Evolutionary conservation across 2,888 invertebrate genomes (phyloP).

Genomic region (Watsonalla binaria): DNA sequence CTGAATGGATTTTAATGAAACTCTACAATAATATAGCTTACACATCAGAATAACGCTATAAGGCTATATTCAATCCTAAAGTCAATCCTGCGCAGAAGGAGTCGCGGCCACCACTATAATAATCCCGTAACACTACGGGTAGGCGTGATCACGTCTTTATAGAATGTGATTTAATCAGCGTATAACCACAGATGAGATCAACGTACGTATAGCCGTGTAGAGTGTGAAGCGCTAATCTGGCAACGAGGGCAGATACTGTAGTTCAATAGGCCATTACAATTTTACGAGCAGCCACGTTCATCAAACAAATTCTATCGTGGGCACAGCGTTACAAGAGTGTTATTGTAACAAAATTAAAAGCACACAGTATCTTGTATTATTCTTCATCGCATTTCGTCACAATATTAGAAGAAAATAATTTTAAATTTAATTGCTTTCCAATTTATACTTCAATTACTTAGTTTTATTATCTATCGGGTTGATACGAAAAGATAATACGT

Average conservation of each 20-base stretch:
- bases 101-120: neutral
- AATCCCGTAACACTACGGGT: neutral
- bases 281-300: slow-evolving; percentile 37
- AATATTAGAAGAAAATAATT: too few relatives aligned
- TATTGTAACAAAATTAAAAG: neutral
- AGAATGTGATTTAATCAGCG: slow-evolving; percentile 38
- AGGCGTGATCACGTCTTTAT: slow-evolving; percentile 2
- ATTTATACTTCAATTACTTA: too few relatives aligned
- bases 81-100: neutral
- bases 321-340: slow-evolving; percentile 15
- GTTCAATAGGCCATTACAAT: slow-evolving; percentile 36
- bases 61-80: neutral
- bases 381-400: too few relatives aligned
- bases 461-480: too few relatives aligned
- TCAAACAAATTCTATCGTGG: slow-evolving; percentile 27
- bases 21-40: too few relatives aligned
- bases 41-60: too few relatives aligned
- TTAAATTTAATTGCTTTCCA: too few relatives aligned
- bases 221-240: slow-evolving; percentile 24
- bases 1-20: too few relatives aligned
- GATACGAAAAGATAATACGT: too few relatives aligned
- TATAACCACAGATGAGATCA: slow-evolving; percentile 6
- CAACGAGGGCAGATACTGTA: slow-evolving; percentile 19
- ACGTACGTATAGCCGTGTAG: slow-evolving; percentile 9
- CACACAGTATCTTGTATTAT: neutral